Conservation (phyloP, 2,113 vertebrate species). For the Tragulus kanchil region DNA sequence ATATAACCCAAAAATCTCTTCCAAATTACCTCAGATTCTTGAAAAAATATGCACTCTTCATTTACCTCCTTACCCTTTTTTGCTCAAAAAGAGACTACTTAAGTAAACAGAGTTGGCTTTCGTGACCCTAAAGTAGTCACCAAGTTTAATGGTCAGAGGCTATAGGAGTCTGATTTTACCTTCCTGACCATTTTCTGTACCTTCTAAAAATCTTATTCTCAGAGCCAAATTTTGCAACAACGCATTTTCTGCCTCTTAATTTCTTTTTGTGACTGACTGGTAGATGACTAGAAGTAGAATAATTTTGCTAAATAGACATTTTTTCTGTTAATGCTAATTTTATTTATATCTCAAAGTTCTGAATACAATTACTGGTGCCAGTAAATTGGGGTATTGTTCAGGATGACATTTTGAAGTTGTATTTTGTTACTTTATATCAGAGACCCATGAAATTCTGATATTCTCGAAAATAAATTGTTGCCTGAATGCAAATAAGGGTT, state of each 20-base stretch:
- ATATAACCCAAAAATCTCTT: neutral
- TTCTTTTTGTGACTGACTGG: neutral
- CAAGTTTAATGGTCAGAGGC: neutral
- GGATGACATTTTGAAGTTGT: neutral
- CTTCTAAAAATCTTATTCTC: neutral
- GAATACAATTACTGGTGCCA: neutral
- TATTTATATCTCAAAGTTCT: neutral
- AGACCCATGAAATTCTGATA: neutral
- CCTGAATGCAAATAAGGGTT: neutral
- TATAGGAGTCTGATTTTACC: neutral
- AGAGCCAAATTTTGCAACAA: neutral
- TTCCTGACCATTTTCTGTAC: neutral
- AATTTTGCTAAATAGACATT: neutral
- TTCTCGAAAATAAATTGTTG: neutral
- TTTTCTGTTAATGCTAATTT: neutral
- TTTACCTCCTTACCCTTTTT: neutral
- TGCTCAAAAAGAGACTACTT: neutral
- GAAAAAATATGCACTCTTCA: neutral
- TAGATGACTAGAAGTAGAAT: neutral
- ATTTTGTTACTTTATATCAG: neutral
- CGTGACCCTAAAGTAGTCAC: neutral
- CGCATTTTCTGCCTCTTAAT: neutral
- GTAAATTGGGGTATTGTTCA: neutral
- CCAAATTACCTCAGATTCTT: neutral
- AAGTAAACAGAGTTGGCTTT: neutral